Percentiles rank a stretch among this genome's conserved stretches.
phyloP scores from a whole-genome alignment of 2,113 vertebrate species.

The Myiozetetes cayanensis region DNA sequence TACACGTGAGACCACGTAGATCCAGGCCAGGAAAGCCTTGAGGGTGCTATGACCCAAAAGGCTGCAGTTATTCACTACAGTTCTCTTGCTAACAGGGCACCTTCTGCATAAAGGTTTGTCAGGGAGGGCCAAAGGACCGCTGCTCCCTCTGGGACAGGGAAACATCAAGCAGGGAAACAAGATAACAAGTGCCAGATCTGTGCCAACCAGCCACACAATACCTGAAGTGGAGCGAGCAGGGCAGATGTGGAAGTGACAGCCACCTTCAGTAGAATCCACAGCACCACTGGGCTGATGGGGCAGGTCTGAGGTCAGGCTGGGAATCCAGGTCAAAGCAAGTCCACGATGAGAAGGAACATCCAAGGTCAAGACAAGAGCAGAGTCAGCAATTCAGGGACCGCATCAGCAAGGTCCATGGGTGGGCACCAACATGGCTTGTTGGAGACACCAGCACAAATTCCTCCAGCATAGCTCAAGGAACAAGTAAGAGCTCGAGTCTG shows the following conservation, averaged over 20 bases:
- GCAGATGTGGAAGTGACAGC: neutral
- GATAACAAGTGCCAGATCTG: neutral
- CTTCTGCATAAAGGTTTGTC: neutral
- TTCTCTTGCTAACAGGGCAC: neutral
- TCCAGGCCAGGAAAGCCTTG: neutral
- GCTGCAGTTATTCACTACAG: neutral
- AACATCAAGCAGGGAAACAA: neutral
- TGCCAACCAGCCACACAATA: neutral
- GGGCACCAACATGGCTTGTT: neutral
- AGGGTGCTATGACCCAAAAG: neutral
- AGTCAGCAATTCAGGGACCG: neutral
- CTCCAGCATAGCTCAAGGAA: rapidly evolving
- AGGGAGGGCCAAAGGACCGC: neutral
- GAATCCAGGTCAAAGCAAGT: neutral
- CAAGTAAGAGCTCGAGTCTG: rapidly evolving
- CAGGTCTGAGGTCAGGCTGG: neutral
- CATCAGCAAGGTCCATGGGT: neutral
- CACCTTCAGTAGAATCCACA: neutral
- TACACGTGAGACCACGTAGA: neutral
- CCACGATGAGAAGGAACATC: neutral
- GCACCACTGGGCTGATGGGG: neutral
- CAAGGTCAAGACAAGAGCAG: neutral
- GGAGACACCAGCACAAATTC: too few species aligned
- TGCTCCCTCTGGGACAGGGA: neutral
- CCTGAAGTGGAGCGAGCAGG: neutral